Evolutionary conservation across 2,113 vertebrate genomes (phyloP), one percentile per base, ranked within the genome.

Genomic region (Delphinus delphis): DNA sequence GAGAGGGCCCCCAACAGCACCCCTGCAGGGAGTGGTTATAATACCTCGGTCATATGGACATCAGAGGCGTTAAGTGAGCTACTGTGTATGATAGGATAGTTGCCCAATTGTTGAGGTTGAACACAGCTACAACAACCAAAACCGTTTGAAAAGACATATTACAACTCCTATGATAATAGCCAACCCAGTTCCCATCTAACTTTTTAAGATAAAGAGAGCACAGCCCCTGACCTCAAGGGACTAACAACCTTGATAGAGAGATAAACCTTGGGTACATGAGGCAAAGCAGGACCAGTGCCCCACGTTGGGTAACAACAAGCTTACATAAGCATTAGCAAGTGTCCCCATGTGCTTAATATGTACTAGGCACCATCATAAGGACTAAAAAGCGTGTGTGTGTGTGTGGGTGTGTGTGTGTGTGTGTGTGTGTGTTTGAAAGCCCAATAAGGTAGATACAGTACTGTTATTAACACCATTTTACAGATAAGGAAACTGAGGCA

Each of bases 201-300:
- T 79, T 47, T 28, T 36, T 68, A 26, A 96, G 70, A 86, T 92
- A 95, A 97, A 83, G 18, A 87, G 36, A 95, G 62, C n/a, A 85
- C 77, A 93, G n/a, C 71, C 50, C 13, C 63, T 92, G 83, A 97
- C 92, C 86, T 82, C 92, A 89, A 80, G 53, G 63, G 17, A 95
- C 58, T n/a, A 58, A 73, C 9, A 88, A 76, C 26, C n/a, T 81
- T 79, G 55, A 82, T 33, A 50, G 47, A 44, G 60, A 96, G 91
- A 95, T 97, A 97, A 94, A 62, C 15, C 13, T n/a, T 76, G n/a
- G 92, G 73, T 33, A 96, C 67, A 60, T 86, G 92, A 96, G 93
- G 94, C 68, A 96, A 96, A 12, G 1, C 12, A 73, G 93, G 82
- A 77, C 23, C 28, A 33, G 68, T n/a, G 10, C 1, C 38, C 55